phyloP scores from a whole-genome alignment of 2,113 vertebrate species.

The Syngnathus typhle region DNA sequence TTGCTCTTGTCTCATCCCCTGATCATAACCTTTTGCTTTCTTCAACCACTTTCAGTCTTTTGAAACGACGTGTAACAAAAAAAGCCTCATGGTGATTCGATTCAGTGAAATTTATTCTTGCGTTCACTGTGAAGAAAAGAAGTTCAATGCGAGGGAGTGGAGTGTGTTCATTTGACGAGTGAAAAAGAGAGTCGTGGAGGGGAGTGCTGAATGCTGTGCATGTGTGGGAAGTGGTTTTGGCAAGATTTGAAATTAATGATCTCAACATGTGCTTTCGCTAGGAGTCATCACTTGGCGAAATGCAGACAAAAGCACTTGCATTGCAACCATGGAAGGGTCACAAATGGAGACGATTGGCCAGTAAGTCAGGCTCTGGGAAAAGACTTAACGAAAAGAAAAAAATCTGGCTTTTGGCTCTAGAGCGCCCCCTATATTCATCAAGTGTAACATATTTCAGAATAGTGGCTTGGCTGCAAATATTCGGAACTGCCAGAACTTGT shows the following conservation, averaged over 20 bases:
- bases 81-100: conserved; percentile 59
- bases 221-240: conserved; percentile 72
- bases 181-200: conserved; percentile 13
- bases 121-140: conserved; percentile 10
- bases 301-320: conserved; percentile 66
- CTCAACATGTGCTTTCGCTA: conserved; percentile 71
- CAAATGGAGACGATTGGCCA: conserved; percentile 60
- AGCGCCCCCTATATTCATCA: background rate
- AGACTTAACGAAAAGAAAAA: conserved; percentile 32
- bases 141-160: conserved; percentile 12
- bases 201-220: conserved; percentile 60
- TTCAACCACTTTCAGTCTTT: conserved; percentile 31
- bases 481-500: background rate
- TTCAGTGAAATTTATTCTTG: conserved; percentile 43
- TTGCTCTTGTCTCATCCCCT: conserved; percentile 30
- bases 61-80: conserved; percentile 35
- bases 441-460: background rate
- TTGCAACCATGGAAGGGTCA: conserved; percentile 45
- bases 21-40: conserved; percentile 15
- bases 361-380: conserved; percentile 45
- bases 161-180: conserved; percentile 19
- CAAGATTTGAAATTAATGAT: conserved; percentile 69
- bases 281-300: conserved; percentile 66
- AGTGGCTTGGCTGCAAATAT: background rate
- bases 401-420: conserved; percentile 20